phyloP scores from a whole-genome alignment of 1,140 invertebrate genomes.

The Phortica variegata region DNA sequence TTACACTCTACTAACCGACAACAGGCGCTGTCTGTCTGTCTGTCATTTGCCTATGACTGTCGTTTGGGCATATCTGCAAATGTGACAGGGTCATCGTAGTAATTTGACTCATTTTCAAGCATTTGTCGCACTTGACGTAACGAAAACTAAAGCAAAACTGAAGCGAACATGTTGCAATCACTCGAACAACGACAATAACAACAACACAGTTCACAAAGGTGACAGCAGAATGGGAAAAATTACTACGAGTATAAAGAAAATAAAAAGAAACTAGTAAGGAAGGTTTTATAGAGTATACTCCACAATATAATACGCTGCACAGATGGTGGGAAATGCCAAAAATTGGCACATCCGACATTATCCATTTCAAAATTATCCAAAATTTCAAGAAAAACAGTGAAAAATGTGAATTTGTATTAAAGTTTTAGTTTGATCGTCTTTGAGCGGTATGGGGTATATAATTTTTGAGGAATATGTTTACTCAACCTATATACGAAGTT shows the following conservation, averaged over 20 bases:
- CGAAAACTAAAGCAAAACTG: slow-evolving; percentile 5
- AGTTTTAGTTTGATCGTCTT: too few relatives aligned
- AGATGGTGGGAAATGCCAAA: too few relatives aligned
- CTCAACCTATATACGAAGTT: too few relatives aligned
- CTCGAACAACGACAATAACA: slow-evolving; percentile 12
- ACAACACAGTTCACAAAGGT: slow-evolving; percentile 2
- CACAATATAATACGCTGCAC: too few relatives aligned
- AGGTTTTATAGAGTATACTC: too few relatives aligned
- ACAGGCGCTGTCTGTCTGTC: slow-evolving; percentile 8
- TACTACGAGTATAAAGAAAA: slow-evolving; percentile 16
- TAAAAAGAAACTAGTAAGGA: background rate
- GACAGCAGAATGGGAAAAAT: slow-evolving; percentile 21
- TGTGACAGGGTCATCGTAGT: slow-evolving; percentile 39
- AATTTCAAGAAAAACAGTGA: too few relatives aligned
- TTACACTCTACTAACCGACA: slow-evolving; percentile 47
- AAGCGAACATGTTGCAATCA: background rate
- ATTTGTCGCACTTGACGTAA: slow-evolving; percentile 9
- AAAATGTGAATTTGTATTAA: too few relatives aligned
- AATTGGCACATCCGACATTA: too few relatives aligned
- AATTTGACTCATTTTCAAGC: background rate
- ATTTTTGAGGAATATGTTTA: too few relatives aligned
- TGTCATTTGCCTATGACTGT: background rate
- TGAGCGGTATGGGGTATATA: too few relatives aligned
- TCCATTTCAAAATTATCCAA: too few relatives aligned
- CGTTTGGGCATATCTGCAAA: slow-evolving; percentile 32